Evolutionary conservation across 1,140 invertebrate species (phyloP).

Genomic region (Neodiprion lecontei): DNA sequence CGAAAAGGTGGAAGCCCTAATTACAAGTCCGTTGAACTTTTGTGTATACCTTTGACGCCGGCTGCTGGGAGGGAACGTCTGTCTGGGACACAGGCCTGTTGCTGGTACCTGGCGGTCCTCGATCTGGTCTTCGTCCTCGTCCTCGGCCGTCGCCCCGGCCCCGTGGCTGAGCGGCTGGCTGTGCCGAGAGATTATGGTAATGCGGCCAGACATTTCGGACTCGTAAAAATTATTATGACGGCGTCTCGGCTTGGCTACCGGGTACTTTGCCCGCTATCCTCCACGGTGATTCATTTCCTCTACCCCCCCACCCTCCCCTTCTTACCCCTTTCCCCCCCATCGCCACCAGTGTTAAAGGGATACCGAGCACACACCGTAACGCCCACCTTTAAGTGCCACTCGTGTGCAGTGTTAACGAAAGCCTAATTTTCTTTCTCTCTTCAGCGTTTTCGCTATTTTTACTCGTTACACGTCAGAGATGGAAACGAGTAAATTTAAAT

Average conservation of each 20-base stretch:
- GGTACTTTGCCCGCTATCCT: constrained; percentile 45
- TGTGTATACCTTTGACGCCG: not conserved
- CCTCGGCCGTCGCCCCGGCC: constrained; percentile 8
- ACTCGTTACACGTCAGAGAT: no score
- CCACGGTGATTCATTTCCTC: constrained; percentile 46
- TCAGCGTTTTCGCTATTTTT: no score
- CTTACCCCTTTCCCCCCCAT: constrained; percentile 16
- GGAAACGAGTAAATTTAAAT: no score
- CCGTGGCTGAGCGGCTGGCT: not conserved
- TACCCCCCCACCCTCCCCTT: constrained; percentile 11
- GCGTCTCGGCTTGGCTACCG: constrained; percentile 46
- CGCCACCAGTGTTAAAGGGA: not conserved
- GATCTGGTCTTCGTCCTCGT: not conserved
- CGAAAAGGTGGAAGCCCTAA: not conserved
- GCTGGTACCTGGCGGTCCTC: not conserved
- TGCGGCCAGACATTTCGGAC: constrained; percentile 49
- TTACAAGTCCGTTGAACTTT: not conserved
- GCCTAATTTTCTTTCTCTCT: no score
- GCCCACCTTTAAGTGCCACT: not conserved
- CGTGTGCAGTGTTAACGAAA: not conserved
- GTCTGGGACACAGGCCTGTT: no score
- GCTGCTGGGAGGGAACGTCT: not conserved
- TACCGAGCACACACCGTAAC: not conserved
- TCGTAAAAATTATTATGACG: constrained; percentile 53
- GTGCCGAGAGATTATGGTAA: constrained; percentile 49